A percentile compares a stretch with the other conserved stretches of the same genome.
phyloP scores from a whole-genome alignment of 2,888 invertebrate species.

The Limnephilus lunatus region DNA sequence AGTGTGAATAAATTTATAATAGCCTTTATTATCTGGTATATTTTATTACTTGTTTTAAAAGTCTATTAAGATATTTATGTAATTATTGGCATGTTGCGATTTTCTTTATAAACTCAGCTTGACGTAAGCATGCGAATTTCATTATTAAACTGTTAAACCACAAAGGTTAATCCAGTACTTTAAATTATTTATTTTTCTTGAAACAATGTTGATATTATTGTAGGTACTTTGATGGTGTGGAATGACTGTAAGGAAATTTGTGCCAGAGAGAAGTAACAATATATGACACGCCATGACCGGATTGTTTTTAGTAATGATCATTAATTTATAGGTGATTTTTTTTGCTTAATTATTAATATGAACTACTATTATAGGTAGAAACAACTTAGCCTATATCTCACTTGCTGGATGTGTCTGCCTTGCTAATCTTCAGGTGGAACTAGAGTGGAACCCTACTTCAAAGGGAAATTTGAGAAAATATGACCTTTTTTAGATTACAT shows the following conservation, averaged over 20 bases:
- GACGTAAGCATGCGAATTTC: background rate
- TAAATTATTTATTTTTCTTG: no score
- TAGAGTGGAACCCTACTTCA: background rate
- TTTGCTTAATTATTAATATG: no score
- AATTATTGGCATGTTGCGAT: background rate
- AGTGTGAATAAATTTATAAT: no score
- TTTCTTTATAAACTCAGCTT: background rate
- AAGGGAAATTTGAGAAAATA: background rate
- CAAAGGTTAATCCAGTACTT: background rate
- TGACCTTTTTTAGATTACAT: no score
- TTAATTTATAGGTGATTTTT: background rate
- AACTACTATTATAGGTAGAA: background rate
- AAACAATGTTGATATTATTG: no score
- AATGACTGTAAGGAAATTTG: background rate
- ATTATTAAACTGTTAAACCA: background rate
- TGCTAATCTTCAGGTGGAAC: background rate
- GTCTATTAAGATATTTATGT: background rate
- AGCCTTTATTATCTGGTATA: no score
- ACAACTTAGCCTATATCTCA: background rate
- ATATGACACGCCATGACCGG: background rate
- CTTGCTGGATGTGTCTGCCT: no score
- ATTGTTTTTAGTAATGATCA: background rate
- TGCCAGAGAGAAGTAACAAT: background rate
- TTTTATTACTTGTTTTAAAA: no score
- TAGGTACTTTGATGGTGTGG: no score